Evolutionary conservation across 1,140 invertebrate species (phyloP).

Genomic region (Hyles euphorbiae): DNA sequence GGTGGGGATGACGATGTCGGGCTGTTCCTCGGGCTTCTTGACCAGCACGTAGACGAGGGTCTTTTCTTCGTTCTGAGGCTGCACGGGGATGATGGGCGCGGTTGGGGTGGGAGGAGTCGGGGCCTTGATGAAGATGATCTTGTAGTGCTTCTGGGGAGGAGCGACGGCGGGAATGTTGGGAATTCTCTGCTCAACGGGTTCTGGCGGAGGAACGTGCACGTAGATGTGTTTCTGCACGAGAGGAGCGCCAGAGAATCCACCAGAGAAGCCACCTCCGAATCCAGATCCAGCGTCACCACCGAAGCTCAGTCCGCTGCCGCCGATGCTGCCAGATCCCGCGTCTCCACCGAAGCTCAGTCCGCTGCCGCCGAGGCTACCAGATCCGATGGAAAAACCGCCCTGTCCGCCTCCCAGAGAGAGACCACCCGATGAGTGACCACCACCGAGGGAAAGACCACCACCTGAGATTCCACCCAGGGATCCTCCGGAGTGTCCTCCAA

Average conservation of each 20-base stretch:
- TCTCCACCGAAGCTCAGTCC: constrained; percentile 24
- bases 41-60: constrained; percentile 93
- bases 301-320: constrained; percentile 25
- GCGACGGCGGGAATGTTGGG: constrained; percentile 75
- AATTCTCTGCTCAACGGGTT: constrained; percentile 78
- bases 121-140: constrained; percentile 93
- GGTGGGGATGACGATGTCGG: constrained; percentile 85
- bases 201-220: constrained; percentile 76
- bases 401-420: constrained; percentile 32
- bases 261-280: constrained; percentile 51
- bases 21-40: constrained; percentile 88
- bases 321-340: constrained; percentile 1
- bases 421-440: constrained; percentile 40
- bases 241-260: constrained; percentile 61
- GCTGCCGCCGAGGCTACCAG: constrained; percentile 13
- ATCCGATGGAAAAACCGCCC: constrained; percentile 20
- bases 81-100: constrained; percentile 84
- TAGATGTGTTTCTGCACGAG: constrained; percentile 75
- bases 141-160: constrained; percentile 88
- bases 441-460: constrained; percentile 31
- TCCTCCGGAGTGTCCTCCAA: constrained; percentile 31
- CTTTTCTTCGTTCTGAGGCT: constrained; percentile 89
- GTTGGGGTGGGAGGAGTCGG: constrained; percentile 85
- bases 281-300: constrained; percentile 38
- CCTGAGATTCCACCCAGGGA: constrained; percentile 24